Conservation (phyloP, 2,113 vertebrate genomes). For the Lanius ludovicianus region DNA sequence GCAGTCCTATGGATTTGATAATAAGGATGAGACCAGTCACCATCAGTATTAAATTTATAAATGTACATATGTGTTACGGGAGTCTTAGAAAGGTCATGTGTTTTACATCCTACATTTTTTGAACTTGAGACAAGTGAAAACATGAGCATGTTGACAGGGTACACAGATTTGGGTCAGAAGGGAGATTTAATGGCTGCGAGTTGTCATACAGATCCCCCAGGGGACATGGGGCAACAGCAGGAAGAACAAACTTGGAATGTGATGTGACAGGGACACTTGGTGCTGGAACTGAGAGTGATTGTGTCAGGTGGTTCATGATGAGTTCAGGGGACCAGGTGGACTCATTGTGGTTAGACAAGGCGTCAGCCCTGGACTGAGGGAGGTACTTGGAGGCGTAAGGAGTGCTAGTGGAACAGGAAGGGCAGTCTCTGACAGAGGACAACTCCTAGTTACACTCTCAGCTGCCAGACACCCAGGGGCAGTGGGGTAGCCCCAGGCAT, state of each 20-base stretch:
- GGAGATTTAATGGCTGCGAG: not conserved
- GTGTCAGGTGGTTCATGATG: not conserved
- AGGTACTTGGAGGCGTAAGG: not conserved
- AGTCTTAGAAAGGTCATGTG: not conserved
- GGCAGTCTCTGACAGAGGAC: not conserved
- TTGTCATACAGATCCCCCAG: not conserved
- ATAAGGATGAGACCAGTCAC: not conserved
- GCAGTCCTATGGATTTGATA: not conserved
- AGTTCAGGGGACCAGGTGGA: not conserved
- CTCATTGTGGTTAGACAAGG: not conserved
- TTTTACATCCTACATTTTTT: not conserved
- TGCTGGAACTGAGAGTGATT: not conserved
- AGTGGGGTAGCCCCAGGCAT: not conserved
- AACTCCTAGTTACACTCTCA: not conserved
- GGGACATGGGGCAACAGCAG: fast-evolving
- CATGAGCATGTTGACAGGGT: not conserved
- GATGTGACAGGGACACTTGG: fast-evolving
- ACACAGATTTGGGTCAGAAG: not conserved
- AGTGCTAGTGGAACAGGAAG: not conserved
- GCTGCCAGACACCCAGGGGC: not conserved
- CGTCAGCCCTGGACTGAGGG: not conserved
- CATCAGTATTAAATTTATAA: not conserved
- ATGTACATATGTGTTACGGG: not conserved
- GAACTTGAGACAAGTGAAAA: fast-evolving
- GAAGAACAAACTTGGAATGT: not conserved